Percentiles rank a stretch among this genome's conserved stretches.
Evolutionary conservation across 2,888 invertebrate genomes (phyloP).

Genomic region (Odontomyia ornata): DNA sequence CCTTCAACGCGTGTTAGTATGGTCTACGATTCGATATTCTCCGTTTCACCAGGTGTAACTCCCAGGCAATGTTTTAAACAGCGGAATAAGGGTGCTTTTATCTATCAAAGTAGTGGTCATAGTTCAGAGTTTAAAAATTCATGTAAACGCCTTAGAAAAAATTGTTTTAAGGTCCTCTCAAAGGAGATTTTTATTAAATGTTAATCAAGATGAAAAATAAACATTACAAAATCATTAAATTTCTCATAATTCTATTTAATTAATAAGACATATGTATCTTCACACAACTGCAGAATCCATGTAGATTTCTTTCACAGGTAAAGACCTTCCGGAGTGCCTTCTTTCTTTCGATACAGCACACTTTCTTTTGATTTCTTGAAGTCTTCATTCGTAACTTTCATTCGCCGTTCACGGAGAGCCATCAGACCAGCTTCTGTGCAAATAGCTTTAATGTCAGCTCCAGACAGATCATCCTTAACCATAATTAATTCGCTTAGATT

Average conservation of each 20-base stretch:
- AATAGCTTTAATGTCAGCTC: constrained; percentile 97
- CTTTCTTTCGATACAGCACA: constrained; percentile 98
- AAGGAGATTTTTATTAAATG: constrained; percentile 40
- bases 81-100: too few species aligned
- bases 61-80: too few species aligned
- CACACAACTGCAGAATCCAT: neutral
- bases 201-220: constrained; percentile 46
- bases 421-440: constrained; percentile 99
- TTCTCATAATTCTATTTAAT: neutral
- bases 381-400: constrained; percentile 99
- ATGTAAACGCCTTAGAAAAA: too few species aligned
- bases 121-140: too few species aligned
- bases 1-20: too few species aligned
- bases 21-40: too few species aligned
- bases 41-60: too few species aligned
- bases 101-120: too few species aligned
- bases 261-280: too few species aligned
- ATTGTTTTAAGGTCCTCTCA: neutral
- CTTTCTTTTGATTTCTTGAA: constrained; percentile 99
- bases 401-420: constrained; percentile 95
- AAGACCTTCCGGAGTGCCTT: constrained; percentile 98
- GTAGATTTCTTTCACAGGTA: constrained; percentile 77
- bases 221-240: constrained; percentile 25
- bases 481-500: constrained; percentile 96
- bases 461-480: constrained; percentile 99